phyloP scores from a whole-genome alignment of 30 jellyfish, hydroid and myxozoan genomes.

The Haliclystus octoradiatus region DNA sequence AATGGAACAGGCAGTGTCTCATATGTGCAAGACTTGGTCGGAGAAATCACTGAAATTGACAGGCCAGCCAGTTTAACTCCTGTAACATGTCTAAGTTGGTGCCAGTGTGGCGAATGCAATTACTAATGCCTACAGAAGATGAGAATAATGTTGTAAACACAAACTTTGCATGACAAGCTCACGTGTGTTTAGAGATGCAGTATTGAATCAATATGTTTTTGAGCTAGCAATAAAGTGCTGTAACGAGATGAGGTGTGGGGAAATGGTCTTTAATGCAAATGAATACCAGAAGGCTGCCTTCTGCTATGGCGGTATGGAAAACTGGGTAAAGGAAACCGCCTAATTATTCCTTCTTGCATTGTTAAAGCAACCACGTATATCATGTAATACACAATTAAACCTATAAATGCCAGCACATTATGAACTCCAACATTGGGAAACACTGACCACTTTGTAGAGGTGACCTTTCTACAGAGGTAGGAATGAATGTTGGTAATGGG shows the following conservation, averaged over 20 bases:
- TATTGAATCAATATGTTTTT: slow-evolving; percentile 4
- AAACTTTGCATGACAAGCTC: slow-evolving; percentile 3
- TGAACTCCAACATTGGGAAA: too few relatives aligned
- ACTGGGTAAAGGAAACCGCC: slow-evolving; percentile 16
- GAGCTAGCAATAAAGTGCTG: slow-evolving; percentile 11
- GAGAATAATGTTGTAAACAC: slow-evolving; percentile 13
- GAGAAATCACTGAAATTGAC: too few relatives aligned
- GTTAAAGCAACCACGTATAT: neutral
- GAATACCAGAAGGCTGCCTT: slow-evolving; percentile 20
- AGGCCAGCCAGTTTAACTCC: too few relatives aligned
- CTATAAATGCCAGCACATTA: too few relatives aligned
- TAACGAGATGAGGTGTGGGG: slow-evolving; percentile 6
- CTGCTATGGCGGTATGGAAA: slow-evolving; percentile 14
- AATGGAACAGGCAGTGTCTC: too few relatives aligned
- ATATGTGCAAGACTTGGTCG: too few relatives aligned
- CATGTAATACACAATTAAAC: too few relatives aligned
- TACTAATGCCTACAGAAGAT: slow-evolving; percentile 2
- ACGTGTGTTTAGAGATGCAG: slow-evolving; percentile 11
- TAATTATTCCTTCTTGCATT: slow-evolving; percentile 12
- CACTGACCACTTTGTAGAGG: too few relatives aligned
- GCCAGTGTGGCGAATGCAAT: neutral
- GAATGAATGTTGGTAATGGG: too few relatives aligned
- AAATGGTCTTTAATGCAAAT: neutral
- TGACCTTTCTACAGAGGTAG: too few relatives aligned
- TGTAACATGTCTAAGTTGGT: too few relatives aligned